Base-by-base conservation (phyloP, 2,888 invertebrate genomes). In the Tolmerus cingulatus region DNA sequence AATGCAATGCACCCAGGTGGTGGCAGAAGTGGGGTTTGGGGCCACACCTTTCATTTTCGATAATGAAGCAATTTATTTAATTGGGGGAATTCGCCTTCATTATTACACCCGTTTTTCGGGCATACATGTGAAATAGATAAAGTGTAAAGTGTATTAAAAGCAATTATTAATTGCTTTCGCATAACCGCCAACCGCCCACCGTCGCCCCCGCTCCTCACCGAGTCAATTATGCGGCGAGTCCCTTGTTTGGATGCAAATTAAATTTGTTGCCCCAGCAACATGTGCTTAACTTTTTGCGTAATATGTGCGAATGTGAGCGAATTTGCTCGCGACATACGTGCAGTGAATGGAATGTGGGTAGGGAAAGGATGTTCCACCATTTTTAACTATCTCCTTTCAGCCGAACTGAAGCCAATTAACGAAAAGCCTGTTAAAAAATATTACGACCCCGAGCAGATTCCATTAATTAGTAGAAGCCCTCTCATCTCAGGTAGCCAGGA, bases 1-100 rank as follows among this genome's bases (percentile, higher is more conserved):
- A 46, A 46, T 46, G 43, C 43, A 46, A 46, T 46, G 14, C 43
- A 46, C 14, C 16, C 43, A 46, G 43, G 12, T 46, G 43, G 43
- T 46, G 43, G 12, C 88, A 88, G 88, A 84, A 87, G 87, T 77
- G 74, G 84, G 55, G 30, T 74, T 55, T n/a, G 79, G 46, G 51
- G 87, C 77, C 87, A 84, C 88, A 87, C 84, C 88, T 88, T 88
- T 86, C 86, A 88, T 87, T 84, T 88, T 88, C 86, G 86, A 84
- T 88, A 86, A 88, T 84, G 84, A 84, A 84, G 84, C 84, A 84
- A 84, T 84, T 84, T 84, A 84, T 84, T 84, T 84, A 84, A 84
- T 84, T 84, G 84, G 74, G 79, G 37, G 19, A 84, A 57, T 74
- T 84, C 74, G 74, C 84, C 66, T 74, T 40, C 84, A 84, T 84